A percentile compares a stretch with the other conserved stretches of the same genome.
Evolutionary conservation across 2,888 invertebrate genomes (phyloP).

Genomic region (Colostygia pectinataria): DNA sequence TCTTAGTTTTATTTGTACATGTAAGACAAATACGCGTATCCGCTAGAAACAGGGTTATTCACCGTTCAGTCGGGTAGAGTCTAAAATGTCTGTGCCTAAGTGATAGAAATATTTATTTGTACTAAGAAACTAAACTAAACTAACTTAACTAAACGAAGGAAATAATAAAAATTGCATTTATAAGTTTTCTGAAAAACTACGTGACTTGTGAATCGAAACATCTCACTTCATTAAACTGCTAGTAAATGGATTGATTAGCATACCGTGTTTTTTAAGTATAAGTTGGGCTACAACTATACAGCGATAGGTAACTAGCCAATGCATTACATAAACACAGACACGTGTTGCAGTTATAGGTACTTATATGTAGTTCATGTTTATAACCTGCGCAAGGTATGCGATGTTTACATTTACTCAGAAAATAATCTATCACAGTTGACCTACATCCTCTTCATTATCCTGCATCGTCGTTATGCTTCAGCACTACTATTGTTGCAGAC

Average conservation of each 20-base stretch:
- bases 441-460: slow-evolving; percentile 33
- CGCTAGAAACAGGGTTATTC: too few species aligned
- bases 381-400: slow-evolving; percentile 43
- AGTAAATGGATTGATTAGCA: slow-evolving; percentile 10
- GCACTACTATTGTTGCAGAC: slow-evolving; percentile 24
- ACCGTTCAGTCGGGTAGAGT: too few species aligned
- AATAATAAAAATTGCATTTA: too few species aligned
- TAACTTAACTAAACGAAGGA: too few species aligned
- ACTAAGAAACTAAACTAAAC: too few species aligned
- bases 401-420: slow-evolving; percentile 33
- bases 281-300: slow-evolving; percentile 16
- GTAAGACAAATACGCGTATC: too few species aligned
- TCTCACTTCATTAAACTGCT: slow-evolving; percentile 7
- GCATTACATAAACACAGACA: slow-evolving; percentile 67
- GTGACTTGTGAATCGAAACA: too few species aligned
- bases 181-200: too few species aligned
- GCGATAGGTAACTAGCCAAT: slow-evolving; percentile 47
- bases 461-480: slow-evolving; percentile 28
- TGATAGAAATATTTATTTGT: too few species aligned
- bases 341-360: slow-evolving; percentile 49
- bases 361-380: too few species aligned
- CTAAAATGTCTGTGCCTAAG: too few species aligned
- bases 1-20: too few species aligned
- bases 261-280: background rate
- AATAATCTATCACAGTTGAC: slow-evolving; percentile 26